phyloP scores from a whole-genome alignment of 2,888 invertebrate species.

The Thyatira batis region DNA sequence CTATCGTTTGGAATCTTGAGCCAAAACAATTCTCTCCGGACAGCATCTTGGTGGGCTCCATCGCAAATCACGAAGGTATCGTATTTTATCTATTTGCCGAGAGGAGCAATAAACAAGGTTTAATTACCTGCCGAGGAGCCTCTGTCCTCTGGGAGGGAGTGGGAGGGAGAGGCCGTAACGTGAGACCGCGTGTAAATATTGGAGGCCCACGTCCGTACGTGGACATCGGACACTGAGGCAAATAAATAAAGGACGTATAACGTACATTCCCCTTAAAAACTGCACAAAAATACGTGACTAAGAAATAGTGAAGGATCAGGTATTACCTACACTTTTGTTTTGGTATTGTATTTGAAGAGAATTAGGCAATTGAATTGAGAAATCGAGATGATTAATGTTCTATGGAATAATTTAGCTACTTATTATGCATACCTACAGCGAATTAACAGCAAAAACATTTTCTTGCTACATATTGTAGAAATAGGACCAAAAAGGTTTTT shows the following conservation, averaged over 20 bases:
- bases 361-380: too few species aligned
- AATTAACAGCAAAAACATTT: too few species aligned
- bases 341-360: too few species aligned
- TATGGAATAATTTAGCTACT: too few species aligned
- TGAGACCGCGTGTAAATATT: conserved; percentile 28
- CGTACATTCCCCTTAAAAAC: background rate
- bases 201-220: conserved; percentile 13
- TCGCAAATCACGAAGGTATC: background rate
- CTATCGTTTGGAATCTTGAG: too few species aligned
- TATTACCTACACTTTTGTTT: too few species aligned
- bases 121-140: conserved; percentile 6
- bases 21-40: background rate
- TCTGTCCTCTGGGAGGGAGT: conserved; percentile 3
- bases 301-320: too few species aligned
- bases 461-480: too few species aligned
- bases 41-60: background rate
- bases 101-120: conserved; percentile 12
- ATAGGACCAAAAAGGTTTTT: too few species aligned
- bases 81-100: conserved; percentile 1
- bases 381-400: too few species aligned
- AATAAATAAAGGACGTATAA: conserved; percentile 8
- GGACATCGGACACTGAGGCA: conserved; percentile 13
- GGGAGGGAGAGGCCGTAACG: conserved; percentile 6
- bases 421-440: too few species aligned
- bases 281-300: too few species aligned